A percentile compares a stretch with the other conserved stretches of the same genome.
These are phyloP conservation scores for Tachuris rubrigastra DNA, from an alignment of 2,113 vertebrate genomes.

Conservation along the genomic window DNA sequence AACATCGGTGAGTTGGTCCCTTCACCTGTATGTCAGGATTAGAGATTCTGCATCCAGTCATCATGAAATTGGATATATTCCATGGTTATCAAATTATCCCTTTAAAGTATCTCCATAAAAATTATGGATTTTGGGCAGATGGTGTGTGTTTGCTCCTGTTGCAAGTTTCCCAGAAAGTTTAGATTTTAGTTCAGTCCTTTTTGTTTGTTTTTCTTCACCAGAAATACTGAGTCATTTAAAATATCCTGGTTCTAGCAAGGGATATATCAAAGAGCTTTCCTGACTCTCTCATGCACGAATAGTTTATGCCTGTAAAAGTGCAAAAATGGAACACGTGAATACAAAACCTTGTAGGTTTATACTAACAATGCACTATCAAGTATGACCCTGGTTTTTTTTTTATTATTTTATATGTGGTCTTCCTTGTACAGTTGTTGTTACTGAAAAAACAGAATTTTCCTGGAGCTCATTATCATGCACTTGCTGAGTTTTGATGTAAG, in stretches of 20 bases:
- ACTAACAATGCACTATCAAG: neutral
- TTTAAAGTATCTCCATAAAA: neutral
- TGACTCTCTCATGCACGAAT: neutral
- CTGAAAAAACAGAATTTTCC: neutral
- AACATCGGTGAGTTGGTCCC: conserved; percentile 74
- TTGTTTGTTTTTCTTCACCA: neutral
- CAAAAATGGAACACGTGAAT: neutral
- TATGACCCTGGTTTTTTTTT: neutral
- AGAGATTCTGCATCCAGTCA: neutral
- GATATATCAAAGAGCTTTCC: neutral
- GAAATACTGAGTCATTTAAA: neutral
- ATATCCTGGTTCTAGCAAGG: neutral
- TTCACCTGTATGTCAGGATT: neutral
- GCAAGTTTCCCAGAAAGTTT: neutral
- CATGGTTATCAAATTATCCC: neutral
- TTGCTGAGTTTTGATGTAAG: neutral
- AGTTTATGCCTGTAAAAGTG: neutral
- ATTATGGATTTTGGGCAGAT: neutral
- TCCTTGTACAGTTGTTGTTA: neutral
- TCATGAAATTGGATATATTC: accelerated
- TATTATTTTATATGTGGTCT: neutral
- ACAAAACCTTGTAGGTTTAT: neutral
- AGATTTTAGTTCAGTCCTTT: neutral
- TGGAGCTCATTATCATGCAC: neutral
- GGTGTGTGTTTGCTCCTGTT: neutral